phyloP scores from a whole-genome alignment of 2,888 invertebrate species.

The Megamerina dolium region DNA sequence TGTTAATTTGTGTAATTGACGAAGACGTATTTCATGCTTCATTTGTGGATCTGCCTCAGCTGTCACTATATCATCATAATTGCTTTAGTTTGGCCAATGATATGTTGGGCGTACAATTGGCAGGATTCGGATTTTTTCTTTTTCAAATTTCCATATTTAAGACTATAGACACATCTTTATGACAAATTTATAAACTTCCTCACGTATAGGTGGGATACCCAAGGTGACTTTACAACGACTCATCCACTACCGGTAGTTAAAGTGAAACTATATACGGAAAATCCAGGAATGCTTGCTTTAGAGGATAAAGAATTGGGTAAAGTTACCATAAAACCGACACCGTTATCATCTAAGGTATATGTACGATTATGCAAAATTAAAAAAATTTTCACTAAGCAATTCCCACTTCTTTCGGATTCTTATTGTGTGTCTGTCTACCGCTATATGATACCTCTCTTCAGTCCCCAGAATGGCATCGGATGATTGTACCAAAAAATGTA shows the following conservation, averaged over 20 bases:
- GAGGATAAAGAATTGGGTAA: slow-evolving; percentile 98
- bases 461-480: slow-evolving; percentile 97
- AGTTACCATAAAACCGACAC: slow-evolving; percentile 80
- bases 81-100: too few relatives aligned
- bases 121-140: not conserved
- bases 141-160: too few relatives aligned
- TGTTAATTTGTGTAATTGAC: too few relatives aligned
- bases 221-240: slow-evolving; percentile 98
- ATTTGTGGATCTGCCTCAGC: too few relatives aligned
- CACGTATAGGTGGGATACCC: slow-evolving; percentile 89
- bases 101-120: too few relatives aligned
- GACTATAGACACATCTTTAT: too few relatives aligned
- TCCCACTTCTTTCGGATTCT: too few relatives aligned
- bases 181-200: too few relatives aligned
- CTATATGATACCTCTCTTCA: slow-evolving; percentile 38
- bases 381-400: not conserved
- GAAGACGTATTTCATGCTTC: too few relatives aligned
- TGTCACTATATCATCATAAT: too few relatives aligned
- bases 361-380: too few relatives aligned
- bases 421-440: too few relatives aligned
- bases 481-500: slow-evolving; percentile 90
- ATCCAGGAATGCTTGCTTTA: slow-evolving; percentile 92
- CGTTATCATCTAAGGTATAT: slow-evolving; percentile 74
- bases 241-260: slow-evolving; percentile 96
- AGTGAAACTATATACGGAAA: slow-evolving; percentile 96